Evolutionary conservation across 1,140 invertebrate species (phyloP).

Genomic region (Drosophila lacteicornis): DNA sequence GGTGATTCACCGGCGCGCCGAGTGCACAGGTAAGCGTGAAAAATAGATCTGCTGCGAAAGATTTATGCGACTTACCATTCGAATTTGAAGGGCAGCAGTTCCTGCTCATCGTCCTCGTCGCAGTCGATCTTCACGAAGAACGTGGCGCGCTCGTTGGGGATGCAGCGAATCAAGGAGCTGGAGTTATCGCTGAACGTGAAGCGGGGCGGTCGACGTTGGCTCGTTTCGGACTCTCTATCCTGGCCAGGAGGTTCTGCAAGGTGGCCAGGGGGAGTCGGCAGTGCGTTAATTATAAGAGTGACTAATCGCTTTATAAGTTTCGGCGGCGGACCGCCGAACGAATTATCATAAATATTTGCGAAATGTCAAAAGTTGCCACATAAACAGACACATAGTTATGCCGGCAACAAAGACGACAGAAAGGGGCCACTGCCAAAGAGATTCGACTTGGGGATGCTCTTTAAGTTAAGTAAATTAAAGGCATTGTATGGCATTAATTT

Average conservation of each 20-base stretch:
- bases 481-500: too few relatives aligned
- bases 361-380: constrained; percentile 39
- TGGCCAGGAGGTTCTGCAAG: constrained; percentile 64
- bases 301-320: constrained; percentile 45
- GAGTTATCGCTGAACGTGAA: constrained; percentile 83
- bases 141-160: constrained; percentile 81
- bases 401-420: constrained; percentile 18
- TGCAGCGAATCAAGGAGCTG: constrained; percentile 76
- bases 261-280: background rate
- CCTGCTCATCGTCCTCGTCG: constrained; percentile 72
- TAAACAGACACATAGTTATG: constrained; percentile 32
- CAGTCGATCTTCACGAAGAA: constrained; percentile 84
- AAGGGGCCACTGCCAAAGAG: background rate
- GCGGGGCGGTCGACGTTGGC: constrained; percentile 42
- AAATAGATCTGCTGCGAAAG: constrained; percentile 21
- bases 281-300: constrained; percentile 20
- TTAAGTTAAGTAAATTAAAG: background rate
- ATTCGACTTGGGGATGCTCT: constrained; percentile 23
- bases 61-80: constrained; percentile 78
- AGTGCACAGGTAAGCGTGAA: constrained; percentile 31
- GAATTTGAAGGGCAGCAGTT: constrained; percentile 81
- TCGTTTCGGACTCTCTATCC: background rate
- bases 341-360: constrained; percentile 58
- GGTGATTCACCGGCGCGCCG: constrained; percentile 56
- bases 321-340: constrained; percentile 12